These are phyloP conservation scores for Drosophila aff. DNA, from an alignment of 1,140 invertebrate species.

Conservation along the genomic window DNA sequence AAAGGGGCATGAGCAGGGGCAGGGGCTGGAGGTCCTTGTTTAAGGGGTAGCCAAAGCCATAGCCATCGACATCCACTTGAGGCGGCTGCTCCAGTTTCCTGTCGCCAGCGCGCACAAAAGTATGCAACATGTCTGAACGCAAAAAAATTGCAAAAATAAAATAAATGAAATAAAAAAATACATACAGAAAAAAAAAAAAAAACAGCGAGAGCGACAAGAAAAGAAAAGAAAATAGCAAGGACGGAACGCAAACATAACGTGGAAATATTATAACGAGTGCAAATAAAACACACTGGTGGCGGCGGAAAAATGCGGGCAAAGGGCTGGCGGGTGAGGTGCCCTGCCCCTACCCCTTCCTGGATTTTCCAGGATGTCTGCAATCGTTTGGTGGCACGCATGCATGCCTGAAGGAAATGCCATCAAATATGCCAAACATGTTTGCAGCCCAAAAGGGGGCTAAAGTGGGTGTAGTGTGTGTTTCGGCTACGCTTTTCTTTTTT, in stretches of 20 bases:
- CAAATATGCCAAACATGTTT: slow-evolving; percentile 82
- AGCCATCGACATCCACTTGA: slow-evolving; percentile 66
- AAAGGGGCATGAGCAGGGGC: neutral
- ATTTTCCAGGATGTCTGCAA: slow-evolving; percentile 32
- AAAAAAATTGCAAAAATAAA: slow-evolving; percentile 15
- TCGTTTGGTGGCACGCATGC: slow-evolving; percentile 63
- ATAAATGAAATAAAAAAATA: neutral
- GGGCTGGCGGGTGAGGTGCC: neutral
- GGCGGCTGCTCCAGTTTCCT: slow-evolving; percentile 70
- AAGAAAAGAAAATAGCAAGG: slow-evolving; percentile 14
- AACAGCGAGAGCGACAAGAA: neutral
- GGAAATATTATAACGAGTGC: slow-evolving; percentile 73
- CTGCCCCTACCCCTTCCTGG: neutral
- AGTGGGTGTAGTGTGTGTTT: slow-evolving; percentile 6
- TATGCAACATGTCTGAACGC: slow-evolving; percentile 72
- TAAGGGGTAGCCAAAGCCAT: slow-evolving; percentile 8
- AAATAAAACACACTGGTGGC: slow-evolving; percentile 66
- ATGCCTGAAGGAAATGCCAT: slow-evolving; percentile 78
- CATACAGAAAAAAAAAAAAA: neutral
- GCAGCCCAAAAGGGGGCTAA: slow-evolving; percentile 27
- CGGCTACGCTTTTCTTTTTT: neutral
- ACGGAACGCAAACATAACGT: slow-evolving; percentile 29
- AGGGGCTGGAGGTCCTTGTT: neutral
- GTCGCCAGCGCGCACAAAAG: slow-evolving; percentile 54
- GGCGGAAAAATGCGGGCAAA: slow-evolving; percentile 2